Base-by-base conservation (phyloP, 2,797 vertebrate genomes). In the Pitangus sulphuratus region DNA sequence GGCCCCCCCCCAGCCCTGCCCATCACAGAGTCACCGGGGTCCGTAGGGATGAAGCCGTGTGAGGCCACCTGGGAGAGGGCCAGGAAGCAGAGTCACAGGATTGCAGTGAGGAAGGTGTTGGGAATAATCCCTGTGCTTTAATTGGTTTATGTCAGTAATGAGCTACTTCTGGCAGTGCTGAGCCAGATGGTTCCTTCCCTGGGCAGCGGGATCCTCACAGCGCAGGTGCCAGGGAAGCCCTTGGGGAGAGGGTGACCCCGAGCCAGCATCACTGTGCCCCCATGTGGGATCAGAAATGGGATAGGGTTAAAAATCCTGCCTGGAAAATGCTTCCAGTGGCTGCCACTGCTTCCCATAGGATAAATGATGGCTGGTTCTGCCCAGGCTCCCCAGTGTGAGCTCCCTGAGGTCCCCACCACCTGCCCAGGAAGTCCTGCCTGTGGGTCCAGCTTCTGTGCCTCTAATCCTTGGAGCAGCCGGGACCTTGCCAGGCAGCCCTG, bases 131-230 rank as follows among this genome's bases (percentile, higher is more conserved):
- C 7, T 0, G 7, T 1, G 58, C 54, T 87, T 90, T 92, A 93
- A 76, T 72, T 89, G 70, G 37, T 81, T 93, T 90, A 16, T 79
- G 14, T 83, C 58, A 42, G 54, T 90, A 86, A 91, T 86, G 47
- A 69, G 62, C 77, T 82, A 3, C 74, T 95, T 45, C 61, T 76
- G 83, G 65, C 48, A 57, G n/a, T 14, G 31, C 57, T 72, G 93
- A 91, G 64, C 70, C 78, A 66, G 70, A 19, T 0, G 0, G 35
- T 47, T 75, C 45, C 71, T 69, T 89, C 84, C 53, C n/a, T 83
- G 15, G 0, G 64, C 76, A 75, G 64, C 0, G 0, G n/a, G 31
- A 39, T 53, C 76, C 58, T 89, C 35, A 14, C 0, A 0, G 37
- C 70, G 30, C 77, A 54, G 50, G 50, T 75, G 50, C 58, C 69